Percentiles rank a stretch among this genome's conserved stretches.
These are phyloP conservation scores for Syngnathus acus DNA, from an alignment of 2,797 vertebrate genomes.

Conservation along the genomic window DNA sequence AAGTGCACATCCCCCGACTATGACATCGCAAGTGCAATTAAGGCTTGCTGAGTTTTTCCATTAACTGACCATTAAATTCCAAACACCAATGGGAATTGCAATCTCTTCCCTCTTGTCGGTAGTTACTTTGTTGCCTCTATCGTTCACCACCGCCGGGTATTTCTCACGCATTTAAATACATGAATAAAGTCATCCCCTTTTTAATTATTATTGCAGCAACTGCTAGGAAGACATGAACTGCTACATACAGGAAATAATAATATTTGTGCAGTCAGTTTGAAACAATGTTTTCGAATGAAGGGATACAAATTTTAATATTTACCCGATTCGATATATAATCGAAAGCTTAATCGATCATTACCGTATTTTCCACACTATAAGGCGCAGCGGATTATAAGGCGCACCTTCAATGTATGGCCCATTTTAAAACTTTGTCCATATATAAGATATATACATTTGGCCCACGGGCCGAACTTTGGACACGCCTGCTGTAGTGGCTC, in stretches of 20 bases:
- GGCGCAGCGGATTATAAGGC: too few relatives aligned
- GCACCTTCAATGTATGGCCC: too few relatives aligned
- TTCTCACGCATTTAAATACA: slow-evolving; percentile 3
- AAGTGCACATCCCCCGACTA: slow-evolving; percentile 11
- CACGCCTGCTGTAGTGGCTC: too few relatives aligned
- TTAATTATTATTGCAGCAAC: not conserved
- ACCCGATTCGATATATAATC: slow-evolving; percentile 7
- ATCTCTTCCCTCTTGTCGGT: not conserved
- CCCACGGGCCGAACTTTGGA: too few relatives aligned
- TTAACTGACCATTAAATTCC: slow-evolving; percentile 23
- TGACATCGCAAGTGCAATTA: slow-evolving; percentile 14
- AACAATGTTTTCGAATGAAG: too few relatives aligned
- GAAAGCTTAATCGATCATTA: too few relatives aligned
- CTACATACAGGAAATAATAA: not conserved
- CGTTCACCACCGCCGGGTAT: slow-evolving; percentile 14
- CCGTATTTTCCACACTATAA: too few relatives aligned
- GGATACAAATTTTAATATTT: not conserved
- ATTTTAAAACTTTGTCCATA: too few relatives aligned
- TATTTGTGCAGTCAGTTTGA: too few relatives aligned
- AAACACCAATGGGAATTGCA: slow-evolving; percentile 6
- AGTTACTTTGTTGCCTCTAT: slow-evolving; percentile 8
- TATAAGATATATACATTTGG: too few relatives aligned
- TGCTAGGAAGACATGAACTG: not conserved
- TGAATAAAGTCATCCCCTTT: not conserved
- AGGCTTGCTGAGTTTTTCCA: not conserved